Evolutionary conservation across 2,888 invertebrate species (phyloP), one percentile per base, ranked within the genome.

Genomic region (Pasiphila rectangulata): DNA sequence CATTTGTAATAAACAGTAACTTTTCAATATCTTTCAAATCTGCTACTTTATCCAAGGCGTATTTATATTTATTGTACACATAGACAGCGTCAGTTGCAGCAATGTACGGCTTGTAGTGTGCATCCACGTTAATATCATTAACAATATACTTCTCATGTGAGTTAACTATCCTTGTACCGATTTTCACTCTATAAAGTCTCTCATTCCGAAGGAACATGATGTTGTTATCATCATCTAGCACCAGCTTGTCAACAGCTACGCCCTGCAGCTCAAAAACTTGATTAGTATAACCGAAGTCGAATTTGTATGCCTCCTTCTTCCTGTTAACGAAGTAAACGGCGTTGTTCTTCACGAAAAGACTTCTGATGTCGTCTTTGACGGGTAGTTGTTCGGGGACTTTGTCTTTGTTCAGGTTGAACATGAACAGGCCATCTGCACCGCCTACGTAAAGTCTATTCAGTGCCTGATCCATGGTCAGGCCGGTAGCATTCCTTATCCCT

Each of bases 21-120:
- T 75, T 75, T 56, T 59, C 79, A 12, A 85, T 51, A 61, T 78
- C 68, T 25, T 36, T 67, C 13, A 85, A 54, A 4, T 73, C 63
- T 1, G 76, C 69, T 4, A 77, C 66, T 55, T 75, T 84, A 51
- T 85, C 85, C 37, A 83, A 65, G 0, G 72, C 79, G 46, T 70
- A 85, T 43, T 85, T 87, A 45, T 79, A 84, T 37, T 82, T 84
- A 62, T 87, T 85, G 32, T 85, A 87, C 0, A 72, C 64, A 36
- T 71, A 85, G 0, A 84, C 42, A 0, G 84, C 86, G 37, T 72
- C 72, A 1, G 61, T 70, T 0, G 83, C 69, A 37, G 74, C 67
- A 1, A 81, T 54, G 49, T 68, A 79, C 0, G 80, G 74, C 44
- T 70, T 80, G 4, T 52, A 69, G 56, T 70, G 63, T 7, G 61